Evolutionary conservation across 2,888 invertebrate species (phyloP), one percentile per base, ranked within the genome.

Genomic region (Apamea sordens): DNA sequence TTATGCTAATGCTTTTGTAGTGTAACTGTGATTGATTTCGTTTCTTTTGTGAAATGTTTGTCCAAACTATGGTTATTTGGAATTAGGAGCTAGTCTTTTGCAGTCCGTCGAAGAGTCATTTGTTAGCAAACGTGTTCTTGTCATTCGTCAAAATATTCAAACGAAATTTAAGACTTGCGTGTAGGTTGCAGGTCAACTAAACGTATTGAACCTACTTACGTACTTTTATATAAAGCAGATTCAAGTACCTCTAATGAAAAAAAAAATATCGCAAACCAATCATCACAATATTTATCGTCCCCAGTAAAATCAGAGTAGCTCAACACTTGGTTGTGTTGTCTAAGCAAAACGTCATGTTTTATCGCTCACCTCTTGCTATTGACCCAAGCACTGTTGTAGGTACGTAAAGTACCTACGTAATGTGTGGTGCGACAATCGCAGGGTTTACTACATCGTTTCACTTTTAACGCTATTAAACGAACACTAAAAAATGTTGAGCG

Each of bases 371-470:
- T 90, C 77, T 84, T 68, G 88, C 82, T 80, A 71, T 83, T 90
- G 90, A 89, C 89, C 89, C 81, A 85, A 90, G 90, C 89, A 91
- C 89, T 89, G 86, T 89, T 74, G 76, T 69, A 74, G 47, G 65
- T 84, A 71, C 81, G 63, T 84, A 84, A 88, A 88, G 89, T 90
- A 92, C n/a, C n/a, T n/a, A n/a, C 88, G 89, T 90, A 90, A 90
- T 91, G 92, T 87, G 90, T 91, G 89, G 89, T 90, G 91, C 92
- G 93, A 94, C 94, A 94, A 94, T 93, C 93, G 92, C 90, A 87
- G 86, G 83, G 86, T 94, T 94, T 93, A 95, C 93, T 91, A 91
- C 94, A 90, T 91, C 94, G 93, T 95, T 95, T 93, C 93, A 93
- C 93, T 93, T 94, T 94, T 94, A 93, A 92, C 91, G 93, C 95